These are phyloP conservation scores for Huso huso DNA, from an alignment of 2,797 vertebrate genomes.

Conservation along the genomic window DNA sequence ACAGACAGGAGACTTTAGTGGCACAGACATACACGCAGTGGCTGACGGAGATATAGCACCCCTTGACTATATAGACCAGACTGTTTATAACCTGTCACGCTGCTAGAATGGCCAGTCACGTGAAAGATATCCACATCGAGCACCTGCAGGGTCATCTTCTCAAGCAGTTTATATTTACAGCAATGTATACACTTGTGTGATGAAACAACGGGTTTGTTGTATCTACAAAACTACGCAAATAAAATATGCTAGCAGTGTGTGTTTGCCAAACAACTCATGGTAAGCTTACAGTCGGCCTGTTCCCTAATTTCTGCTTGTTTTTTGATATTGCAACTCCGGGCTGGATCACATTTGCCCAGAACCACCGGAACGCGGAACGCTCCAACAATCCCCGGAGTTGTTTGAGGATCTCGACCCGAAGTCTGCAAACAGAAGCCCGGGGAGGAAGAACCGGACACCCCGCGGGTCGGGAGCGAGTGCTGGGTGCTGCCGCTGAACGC, in stretches of 20 bases:
- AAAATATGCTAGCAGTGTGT: background rate
- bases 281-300: background rate
- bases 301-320: background rate
- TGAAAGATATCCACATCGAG: background rate
- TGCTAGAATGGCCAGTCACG: too few species aligned
- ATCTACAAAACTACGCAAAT: background rate
- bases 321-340: conserved; percentile 13
- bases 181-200: background rate
- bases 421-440: background rate
- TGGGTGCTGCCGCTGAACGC: background rate
- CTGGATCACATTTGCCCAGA: conserved; percentile 10
- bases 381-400: background rate
- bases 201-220: background rate
- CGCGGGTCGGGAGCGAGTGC: conserved; percentile 14
- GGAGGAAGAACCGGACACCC: background rate
- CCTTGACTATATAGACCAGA: too few species aligned
- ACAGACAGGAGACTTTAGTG: too few species aligned
- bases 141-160: background rate
- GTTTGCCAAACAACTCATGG: background rate
- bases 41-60: too few species aligned
- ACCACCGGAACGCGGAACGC: background rate
- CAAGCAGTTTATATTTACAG: background rate
- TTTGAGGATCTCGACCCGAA: background rate
- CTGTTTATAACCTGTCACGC: too few species aligned
- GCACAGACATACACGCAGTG: too few species aligned